Evolutionary conservation across 53 echinoderm and acorn worm genomes (phyloP).

Genomic region (Temnopleurus reevesii): DNA sequence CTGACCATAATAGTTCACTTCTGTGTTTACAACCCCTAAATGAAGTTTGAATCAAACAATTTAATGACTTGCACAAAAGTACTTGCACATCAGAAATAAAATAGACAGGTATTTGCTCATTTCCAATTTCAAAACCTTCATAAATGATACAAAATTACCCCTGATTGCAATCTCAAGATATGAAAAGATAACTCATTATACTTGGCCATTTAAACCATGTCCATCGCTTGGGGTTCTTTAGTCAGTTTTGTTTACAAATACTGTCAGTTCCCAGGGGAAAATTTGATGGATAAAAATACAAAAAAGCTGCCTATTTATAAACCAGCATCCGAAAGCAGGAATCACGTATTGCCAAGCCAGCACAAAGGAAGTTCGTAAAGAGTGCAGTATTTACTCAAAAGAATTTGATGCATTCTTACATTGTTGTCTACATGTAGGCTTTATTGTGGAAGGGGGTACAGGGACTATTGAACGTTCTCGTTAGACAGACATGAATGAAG

Average conservation of each 20-base stretch:
- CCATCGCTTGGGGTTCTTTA: background rate
- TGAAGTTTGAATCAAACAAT: background rate
- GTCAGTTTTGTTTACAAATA: background rate
- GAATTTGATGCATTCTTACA: background rate
- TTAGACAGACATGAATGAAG: background rate
- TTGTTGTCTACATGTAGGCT: background rate
- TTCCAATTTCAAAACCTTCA: background rate
- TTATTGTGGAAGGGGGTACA: background rate
- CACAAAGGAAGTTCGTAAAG: background rate
- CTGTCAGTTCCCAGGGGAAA: background rate
- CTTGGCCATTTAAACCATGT: background rate
- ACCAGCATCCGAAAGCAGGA: background rate
- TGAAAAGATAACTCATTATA: background rate
- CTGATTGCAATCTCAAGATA: background rate
- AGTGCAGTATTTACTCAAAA: constrained; percentile 5
- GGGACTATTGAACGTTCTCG: background rate
- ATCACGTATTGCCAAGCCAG: background rate
- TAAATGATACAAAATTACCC: background rate
- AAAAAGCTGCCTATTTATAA: background rate
- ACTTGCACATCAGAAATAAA: background rate
- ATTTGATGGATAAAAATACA: background rate
- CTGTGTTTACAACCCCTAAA: background rate
- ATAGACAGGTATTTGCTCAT: background rate
- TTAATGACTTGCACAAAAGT: constrained; percentile 1
- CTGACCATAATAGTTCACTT: no score